phyloP scores from a whole-genome alignment of 1,140 invertebrate species.

The Drosophila prosaltans region DNA sequence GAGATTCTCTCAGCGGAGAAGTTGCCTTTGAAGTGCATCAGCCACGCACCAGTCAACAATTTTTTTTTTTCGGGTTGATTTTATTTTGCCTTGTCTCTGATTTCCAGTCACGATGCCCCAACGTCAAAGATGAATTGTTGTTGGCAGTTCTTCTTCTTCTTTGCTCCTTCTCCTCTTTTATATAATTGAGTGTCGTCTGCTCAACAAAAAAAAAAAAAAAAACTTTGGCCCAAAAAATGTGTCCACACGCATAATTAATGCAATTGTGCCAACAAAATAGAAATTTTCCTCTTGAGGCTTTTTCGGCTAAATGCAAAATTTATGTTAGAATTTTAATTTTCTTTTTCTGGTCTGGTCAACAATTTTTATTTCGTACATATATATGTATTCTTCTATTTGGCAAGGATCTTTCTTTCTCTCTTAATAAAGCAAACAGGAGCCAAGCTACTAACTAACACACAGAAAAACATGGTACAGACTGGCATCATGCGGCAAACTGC shows the following conservation, averaged over 20 bases:
- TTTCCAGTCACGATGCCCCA: constrained; percentile 18
- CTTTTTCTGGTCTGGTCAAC: constrained; percentile 2
- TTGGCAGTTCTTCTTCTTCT: constrained; percentile 49
- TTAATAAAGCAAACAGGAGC: constrained; percentile 19
- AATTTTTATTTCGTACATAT: background rate
- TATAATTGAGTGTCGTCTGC: constrained; percentile 49
- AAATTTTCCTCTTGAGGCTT: constrained; percentile 14
- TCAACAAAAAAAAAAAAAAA: constrained; percentile 26
- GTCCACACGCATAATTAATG: constrained; percentile 71
- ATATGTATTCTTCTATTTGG: background rate
- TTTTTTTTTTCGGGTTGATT: constrained; percentile 14
- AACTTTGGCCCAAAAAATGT: constrained; percentile 48
- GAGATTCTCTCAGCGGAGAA: constrained; percentile 39
- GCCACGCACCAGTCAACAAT: constrained; percentile 52
- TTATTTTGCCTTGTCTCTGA: constrained; percentile 20
- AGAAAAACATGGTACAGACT: constrained; percentile 17
- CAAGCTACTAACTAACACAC: background rate
- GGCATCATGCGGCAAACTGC: constrained; percentile 52
- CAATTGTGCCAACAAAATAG: constrained; percentile 56
- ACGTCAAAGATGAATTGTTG: constrained; percentile 68
- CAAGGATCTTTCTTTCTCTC: background rate
- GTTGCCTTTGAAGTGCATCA: constrained; percentile 55
- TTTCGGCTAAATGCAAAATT: constrained; percentile 17
- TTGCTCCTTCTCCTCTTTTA: background rate
- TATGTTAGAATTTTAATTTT: constrained; percentile 1